Conservation (phyloP, 2,113 vertebrate genomes). For the Riparia riparia region DNA sequence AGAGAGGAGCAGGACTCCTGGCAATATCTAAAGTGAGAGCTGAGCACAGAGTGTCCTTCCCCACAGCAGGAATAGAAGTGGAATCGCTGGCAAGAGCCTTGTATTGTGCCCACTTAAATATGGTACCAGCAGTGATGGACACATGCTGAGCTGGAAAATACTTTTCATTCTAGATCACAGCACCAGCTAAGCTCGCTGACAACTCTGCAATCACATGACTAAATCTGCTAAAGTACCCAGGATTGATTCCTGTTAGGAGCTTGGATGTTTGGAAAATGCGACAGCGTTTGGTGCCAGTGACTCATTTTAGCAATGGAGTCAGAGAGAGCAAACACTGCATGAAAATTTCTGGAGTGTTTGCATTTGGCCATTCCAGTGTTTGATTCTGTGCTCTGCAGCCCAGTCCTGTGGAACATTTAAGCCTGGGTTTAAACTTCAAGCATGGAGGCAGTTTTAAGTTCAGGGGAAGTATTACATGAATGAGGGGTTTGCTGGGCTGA, state of each 20-base stretch:
- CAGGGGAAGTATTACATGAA: neutral
- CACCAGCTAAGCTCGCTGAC: slow-evolving; percentile 22
- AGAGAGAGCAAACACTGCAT: neutral
- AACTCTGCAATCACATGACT: slow-evolving; percentile 38
- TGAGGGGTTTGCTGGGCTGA: neutral
- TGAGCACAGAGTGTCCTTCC: slow-evolving; percentile 74
- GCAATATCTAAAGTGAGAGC: slow-evolving; percentile 61
- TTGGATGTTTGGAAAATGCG: neutral
- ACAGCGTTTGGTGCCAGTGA: neutral
- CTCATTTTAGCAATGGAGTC: slow-evolving; percentile 17
- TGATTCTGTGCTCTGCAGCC: neutral
- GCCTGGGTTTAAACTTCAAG: neutral
- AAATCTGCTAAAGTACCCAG: slow-evolving; percentile 18
- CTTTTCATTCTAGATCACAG: slow-evolving; percentile 76
- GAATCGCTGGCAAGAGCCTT: slow-evolving; percentile 66
- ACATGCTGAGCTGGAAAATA: slow-evolving; percentile 76
- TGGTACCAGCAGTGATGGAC: slow-evolving; percentile 51
- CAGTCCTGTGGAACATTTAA: neutral
- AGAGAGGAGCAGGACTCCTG: neutral
- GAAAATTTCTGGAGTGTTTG: slow-evolving; percentile 13
- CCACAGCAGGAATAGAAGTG: slow-evolving; percentile 74
- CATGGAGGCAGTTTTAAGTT: neutral
- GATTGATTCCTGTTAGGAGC: slow-evolving; percentile 7
- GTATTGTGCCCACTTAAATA: slow-evolving; percentile 65
- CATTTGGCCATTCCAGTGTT: neutral